These are phyloP conservation scores for Sinosuthora webbiana DNA, from an alignment of 2,113 vertebrate genomes.

Conservation along the genomic window DNA sequence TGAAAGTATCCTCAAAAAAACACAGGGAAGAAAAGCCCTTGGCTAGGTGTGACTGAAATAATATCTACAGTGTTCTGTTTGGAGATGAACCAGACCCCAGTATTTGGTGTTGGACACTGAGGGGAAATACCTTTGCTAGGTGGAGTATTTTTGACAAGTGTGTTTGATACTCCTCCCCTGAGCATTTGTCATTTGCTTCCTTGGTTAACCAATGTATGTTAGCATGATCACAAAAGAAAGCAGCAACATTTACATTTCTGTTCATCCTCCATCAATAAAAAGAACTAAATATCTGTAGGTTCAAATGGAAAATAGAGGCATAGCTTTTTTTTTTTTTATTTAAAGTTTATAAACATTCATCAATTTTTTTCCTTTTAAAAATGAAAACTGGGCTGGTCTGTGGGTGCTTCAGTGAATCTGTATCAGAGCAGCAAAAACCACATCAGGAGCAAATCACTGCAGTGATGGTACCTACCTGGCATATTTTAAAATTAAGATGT, in stretches of 20 bases:
- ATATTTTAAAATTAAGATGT: background rate
- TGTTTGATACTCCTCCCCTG: background rate
- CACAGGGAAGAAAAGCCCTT: background rate
- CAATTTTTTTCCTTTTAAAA: background rate
- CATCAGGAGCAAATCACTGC: background rate
- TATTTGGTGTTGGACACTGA: background rate
- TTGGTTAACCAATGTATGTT: background rate
- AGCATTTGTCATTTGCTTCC: background rate
- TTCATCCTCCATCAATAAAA: background rate
- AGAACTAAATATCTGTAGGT: background rate
- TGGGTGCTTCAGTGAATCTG: background rate
- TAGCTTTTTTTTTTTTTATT: background rate
- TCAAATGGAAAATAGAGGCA: background rate
- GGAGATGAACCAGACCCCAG: background rate
- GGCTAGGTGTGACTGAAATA: slow-evolving; percentile 2
- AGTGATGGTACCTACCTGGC: background rate
- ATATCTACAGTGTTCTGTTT: background rate
- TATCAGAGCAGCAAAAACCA: background rate
- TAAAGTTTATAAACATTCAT: background rate
- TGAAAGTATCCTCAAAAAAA: background rate
- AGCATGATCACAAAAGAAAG: background rate
- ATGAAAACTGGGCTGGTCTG: background rate
- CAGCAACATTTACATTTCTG: background rate
- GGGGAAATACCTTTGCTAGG: background rate
- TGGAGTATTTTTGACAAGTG: background rate